Evolutionary conservation across 2,888 invertebrate genomes (phyloP), one percentile per base, ranked within the genome.

Genomic region (Agrotis segetum): DNA sequence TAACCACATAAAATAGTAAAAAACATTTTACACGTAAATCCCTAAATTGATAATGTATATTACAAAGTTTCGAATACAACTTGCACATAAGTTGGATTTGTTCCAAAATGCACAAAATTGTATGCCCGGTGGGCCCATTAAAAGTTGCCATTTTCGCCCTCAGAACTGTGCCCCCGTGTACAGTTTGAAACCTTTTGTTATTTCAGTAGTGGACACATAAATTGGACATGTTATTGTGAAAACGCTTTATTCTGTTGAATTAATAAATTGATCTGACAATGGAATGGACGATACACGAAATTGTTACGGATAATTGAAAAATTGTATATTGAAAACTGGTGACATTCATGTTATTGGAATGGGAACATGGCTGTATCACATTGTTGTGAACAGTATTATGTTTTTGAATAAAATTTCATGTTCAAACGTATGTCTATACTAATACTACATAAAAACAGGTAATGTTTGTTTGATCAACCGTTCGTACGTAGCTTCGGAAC

Each of bases 101-200:
- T 82, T 90, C 90, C 92, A 91, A 88, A 87, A 88, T 85, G 86
- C 84, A 85, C 79, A 81, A 85, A 88, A 87, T 79, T 88, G 84
- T 81, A 80, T 87, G 85, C 90, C 91, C 92, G 77, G 88, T 87
- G 89, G 92, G 90, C 90, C 93, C 92, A 93, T 94, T 94, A 94
- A 93, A 94, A 94, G 89, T 94, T 93, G 77, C 79, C 83, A 84
- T 86, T 88, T 87, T 82, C 88, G 77, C 85, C 86, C 90, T 86
- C 89, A 85, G 85, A 90, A 88, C 88, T 88, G 64, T 73, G 73
- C 79, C 80, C 79, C 71, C 70, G 63, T 46, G 83, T 82, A 83
- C 82, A 87, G 83, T 87, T 86, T 83, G 74, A 85, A 87, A 87
- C 85, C 88, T 87, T 88, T 89, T 89, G 90, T 91, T 88, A 81